These are phyloP conservation scores for Halcyon senegalensis DNA, from an alignment of 2,113 vertebrate species.

Conservation along the genomic window DNA sequence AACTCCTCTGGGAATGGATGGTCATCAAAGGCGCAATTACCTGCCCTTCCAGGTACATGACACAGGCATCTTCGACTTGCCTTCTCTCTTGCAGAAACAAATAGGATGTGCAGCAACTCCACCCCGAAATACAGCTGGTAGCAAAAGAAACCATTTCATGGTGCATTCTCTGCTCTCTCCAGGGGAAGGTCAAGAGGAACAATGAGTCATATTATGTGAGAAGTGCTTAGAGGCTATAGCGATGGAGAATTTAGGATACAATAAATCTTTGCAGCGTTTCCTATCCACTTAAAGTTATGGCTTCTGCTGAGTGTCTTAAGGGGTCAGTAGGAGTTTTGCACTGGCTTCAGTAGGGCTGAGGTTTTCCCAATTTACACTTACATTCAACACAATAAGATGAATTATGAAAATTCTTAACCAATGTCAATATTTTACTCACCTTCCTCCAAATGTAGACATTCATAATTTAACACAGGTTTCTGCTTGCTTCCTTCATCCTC, in stretches of 20 bases:
- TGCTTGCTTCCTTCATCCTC: not conserved
- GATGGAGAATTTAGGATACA: conserved; percentile 15
- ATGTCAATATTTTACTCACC: not conserved
- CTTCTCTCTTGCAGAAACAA: not conserved
- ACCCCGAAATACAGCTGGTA: not conserved
- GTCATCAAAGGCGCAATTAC: not conserved
- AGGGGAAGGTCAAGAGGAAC: not conserved
- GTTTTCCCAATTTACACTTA: conserved; percentile 6
- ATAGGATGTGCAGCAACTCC: not conserved
- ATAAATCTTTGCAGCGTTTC: conserved; percentile 19
- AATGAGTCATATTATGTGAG: conserved; percentile 17
- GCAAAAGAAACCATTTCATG: not conserved
- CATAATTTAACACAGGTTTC: not conserved
- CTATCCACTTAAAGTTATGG: conserved; percentile 23
- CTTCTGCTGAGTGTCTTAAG: not conserved
- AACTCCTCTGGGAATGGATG: not conserved
- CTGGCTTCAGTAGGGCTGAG: not conserved
- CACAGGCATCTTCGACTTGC: not conserved
- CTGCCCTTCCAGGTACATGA: not conserved
- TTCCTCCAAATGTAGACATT: not conserved
- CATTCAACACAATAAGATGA: not conserved
- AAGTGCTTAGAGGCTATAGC: not conserved
- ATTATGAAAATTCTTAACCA: conserved; percentile 6
- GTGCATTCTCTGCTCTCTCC: not conserved
- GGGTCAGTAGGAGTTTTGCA: not conserved